Evolutionary conservation across 1,140 invertebrate genomes (phyloP).

Genomic region (Heliconius hewitsoni): DNA sequence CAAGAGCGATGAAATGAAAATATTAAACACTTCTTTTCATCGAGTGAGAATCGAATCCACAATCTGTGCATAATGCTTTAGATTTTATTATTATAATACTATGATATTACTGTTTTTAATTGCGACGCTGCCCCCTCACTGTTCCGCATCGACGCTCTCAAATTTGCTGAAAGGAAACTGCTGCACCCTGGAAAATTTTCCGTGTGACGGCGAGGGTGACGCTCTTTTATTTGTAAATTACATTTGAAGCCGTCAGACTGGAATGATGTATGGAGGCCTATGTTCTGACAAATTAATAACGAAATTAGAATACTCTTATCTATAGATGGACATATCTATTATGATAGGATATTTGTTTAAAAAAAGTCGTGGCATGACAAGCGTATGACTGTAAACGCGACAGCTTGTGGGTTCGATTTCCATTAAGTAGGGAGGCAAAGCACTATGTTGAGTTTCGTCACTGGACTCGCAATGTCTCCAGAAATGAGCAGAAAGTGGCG

Average conservation of each 20-base stretch:
- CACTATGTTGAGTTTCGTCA: no score
- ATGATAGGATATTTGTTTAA: no score
- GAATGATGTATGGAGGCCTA: slow-evolving; percentile 25
- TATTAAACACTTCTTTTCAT: no score
- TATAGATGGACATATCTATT: no score
- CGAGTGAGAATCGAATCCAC: no score
- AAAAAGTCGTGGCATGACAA: no score
- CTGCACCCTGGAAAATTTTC: slow-evolving; percentile 34
- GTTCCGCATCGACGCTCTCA: slow-evolving; percentile 26
- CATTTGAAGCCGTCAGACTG: slow-evolving; percentile 33
- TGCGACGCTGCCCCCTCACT: slow-evolving; percentile 18
- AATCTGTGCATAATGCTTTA: background rate
- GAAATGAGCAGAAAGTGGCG: no score
- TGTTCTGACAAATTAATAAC: background rate
- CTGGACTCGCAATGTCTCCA: no score
- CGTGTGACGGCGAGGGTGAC: slow-evolving; percentile 22
- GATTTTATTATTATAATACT: background rate
- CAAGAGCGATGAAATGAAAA: no score
- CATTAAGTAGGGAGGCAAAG: no score
- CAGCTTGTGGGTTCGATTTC: no score
- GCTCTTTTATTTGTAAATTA: slow-evolving; percentile 36
- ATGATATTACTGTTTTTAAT: slow-evolving; percentile 19
- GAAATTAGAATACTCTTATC: background rate
- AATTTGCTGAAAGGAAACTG: slow-evolving; percentile 36
- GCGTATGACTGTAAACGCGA: no score